phyloP scores from a whole-genome alignment of 2,113 vertebrate genomes.

The Chlorocebus sabaeus region DNA sequence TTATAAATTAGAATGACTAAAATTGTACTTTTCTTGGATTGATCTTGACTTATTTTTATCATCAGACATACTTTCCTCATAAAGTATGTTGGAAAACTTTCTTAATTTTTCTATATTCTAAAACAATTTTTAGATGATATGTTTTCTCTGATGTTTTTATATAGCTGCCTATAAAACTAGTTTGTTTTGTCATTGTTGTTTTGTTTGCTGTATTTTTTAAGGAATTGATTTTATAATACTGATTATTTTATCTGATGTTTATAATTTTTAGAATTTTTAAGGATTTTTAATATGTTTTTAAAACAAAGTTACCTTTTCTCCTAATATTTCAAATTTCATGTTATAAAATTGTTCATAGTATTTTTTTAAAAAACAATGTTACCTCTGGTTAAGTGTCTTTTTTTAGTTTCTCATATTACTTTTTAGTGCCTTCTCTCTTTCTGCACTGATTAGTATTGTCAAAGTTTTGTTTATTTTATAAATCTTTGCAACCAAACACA shows the following conservation, averaged over 20 bases:
- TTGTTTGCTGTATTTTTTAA: not conserved
- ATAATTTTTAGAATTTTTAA: not conserved
- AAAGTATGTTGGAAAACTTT: not conserved
- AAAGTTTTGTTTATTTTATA: not conserved
- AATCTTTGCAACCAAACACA: not conserved
- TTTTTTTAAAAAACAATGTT: not conserved
- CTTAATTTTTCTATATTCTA: not conserved
- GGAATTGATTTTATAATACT: not conserved
- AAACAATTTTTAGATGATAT: not conserved
- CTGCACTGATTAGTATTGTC: not conserved
- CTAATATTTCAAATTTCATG: not conserved
- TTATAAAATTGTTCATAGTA: not conserved
- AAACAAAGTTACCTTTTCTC: not conserved
- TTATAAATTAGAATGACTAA: not conserved
- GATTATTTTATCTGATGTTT: not conserved
- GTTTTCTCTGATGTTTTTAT: not conserved
- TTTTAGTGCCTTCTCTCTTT: not conserved
- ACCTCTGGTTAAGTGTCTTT: not conserved
- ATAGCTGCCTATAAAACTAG: not conserved
- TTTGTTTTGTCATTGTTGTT: not conserved
- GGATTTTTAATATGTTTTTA: not conserved
- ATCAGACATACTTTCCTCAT: not conserved
- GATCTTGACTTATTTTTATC: not conserved
- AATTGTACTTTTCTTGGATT: not conserved
- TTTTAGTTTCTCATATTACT: not conserved